Evolutionary conservation across 2,797 vertebrate genomes (phyloP), one percentile per base, ranked within the genome.

Genomic region (Urosaurus nigricauda): DNA sequence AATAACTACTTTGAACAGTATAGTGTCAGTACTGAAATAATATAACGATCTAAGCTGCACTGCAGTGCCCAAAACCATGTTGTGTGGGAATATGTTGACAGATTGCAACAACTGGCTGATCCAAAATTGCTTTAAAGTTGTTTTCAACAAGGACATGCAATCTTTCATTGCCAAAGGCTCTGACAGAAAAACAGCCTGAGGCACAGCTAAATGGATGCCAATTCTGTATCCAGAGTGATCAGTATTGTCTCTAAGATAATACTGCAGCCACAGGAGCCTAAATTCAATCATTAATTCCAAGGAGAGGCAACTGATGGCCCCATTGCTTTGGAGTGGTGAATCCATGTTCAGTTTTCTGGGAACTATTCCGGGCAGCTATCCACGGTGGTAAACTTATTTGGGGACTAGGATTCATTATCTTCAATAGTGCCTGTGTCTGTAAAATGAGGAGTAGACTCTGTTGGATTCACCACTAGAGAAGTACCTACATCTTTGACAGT

Each of bases 151-250:
- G 7, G 77, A 79, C 6, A 79, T 58, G 47, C 1, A 79, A n/a
- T 35, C 7, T 79, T 58, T 79, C 79, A 12, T 24, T 82, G 11
- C 21, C 40, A 37, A 63, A 63, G 58, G 14, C 37, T 40, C 37
- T 75, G 37, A 40, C 79, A 82, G 79, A 40, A 82, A 82, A 81
- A 60, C 9, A 29, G 11, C 35, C 11, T 65, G 35, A 37, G 63
- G 79, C 60, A 82, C 19, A 81, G 24, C 58, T 65, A 63, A 82
- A 82, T 82, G 79, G 79, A 82, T 24, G 37, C 63, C 58, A 65
- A 24, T 11, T 82, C 24, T 63, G 35, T 14, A 24, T 60, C 26
- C 26, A 13, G 58, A 63, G 5, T 63, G 19, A 63, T 63, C 21
- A 26, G 58, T 35, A 17, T 43, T 63, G 58, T 65, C 40, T 21